These are phyloP conservation scores for Tinamus major DNA, from an alignment of 2,797 vertebrate genomes.

Conservation along the genomic window DNA sequence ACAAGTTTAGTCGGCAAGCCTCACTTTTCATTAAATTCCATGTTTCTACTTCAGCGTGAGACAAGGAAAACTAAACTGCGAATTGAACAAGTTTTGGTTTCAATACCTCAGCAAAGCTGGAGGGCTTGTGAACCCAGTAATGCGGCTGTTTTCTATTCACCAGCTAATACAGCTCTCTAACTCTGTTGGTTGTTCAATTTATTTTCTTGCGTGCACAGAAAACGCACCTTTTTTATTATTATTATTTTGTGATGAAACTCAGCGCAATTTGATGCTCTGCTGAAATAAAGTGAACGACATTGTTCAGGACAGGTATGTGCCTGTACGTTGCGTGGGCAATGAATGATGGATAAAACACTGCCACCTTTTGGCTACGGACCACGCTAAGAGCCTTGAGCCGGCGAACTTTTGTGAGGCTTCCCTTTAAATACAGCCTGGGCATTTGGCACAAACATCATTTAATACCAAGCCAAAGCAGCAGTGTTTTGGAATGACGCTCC, in stretches of 20 bases:
- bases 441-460: not conserved
- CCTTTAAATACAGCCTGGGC: not conserved
- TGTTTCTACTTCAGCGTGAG: not conserved
- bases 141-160: conserved; percentile 1
- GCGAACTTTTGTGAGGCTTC: conserved; percentile 10
- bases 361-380: conserved; percentile 74
- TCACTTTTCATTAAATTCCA: not conserved
- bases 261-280: not conserved
- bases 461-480: not conserved
- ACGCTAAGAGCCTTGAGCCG: not conserved
- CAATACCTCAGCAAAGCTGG: not conserved
- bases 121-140: not conserved
- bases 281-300: not conserved
- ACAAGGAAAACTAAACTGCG: not conserved
- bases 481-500: not conserved
- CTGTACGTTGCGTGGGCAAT: not conserved
- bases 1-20: not conserved
- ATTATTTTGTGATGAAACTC: not conserved
- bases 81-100: not conserved
- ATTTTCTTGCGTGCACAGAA: conserved; percentile 15
- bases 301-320: not conserved
- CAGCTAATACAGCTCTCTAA: not conserved
- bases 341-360: conserved; percentile 73
- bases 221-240: not conserved
- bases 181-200: conserved; percentile 52